Conservation (phyloP, 2,888 invertebrate genomes). For the Dryomyza anilis region DNA sequence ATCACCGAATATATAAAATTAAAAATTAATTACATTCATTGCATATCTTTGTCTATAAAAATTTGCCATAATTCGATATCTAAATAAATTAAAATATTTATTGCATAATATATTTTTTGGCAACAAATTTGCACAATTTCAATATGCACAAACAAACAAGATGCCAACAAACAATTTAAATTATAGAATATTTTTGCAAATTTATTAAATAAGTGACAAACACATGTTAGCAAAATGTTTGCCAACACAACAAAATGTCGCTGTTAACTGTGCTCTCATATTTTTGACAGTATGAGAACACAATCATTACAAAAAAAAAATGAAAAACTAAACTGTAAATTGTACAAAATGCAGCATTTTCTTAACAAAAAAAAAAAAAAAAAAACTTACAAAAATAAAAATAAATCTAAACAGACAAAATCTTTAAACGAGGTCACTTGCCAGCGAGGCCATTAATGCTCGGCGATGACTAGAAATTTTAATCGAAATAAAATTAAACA, state of each 20-base stretch:
- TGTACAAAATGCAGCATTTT: too few species aligned
- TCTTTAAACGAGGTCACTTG: neutral
- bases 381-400: neutral
- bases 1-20: too few species aligned
- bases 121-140: neutral
- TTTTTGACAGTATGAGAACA: constrained; percentile 10
- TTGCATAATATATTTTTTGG: too few species aligned
- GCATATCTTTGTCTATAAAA: too few species aligned
- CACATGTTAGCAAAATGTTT: constrained; percentile 4
- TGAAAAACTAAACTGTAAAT: too few species aligned
- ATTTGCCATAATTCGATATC: too few species aligned
- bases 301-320: neutral
- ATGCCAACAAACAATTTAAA: neutral
- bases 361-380: too few species aligned
- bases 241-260: neutral
- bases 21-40: too few species aligned
- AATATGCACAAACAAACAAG: neutral
- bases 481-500: neutral
- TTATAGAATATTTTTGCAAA: constrained; percentile 5
- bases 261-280: neutral
- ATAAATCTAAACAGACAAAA: neutral
- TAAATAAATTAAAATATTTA: too few species aligned
- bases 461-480: neutral
- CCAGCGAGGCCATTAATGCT: neutral
- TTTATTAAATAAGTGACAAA: neutral